phyloP scores from a whole-genome alignment of 2,113 vertebrate genomes.

The Aspiorhynchus laticeps region DNA sequence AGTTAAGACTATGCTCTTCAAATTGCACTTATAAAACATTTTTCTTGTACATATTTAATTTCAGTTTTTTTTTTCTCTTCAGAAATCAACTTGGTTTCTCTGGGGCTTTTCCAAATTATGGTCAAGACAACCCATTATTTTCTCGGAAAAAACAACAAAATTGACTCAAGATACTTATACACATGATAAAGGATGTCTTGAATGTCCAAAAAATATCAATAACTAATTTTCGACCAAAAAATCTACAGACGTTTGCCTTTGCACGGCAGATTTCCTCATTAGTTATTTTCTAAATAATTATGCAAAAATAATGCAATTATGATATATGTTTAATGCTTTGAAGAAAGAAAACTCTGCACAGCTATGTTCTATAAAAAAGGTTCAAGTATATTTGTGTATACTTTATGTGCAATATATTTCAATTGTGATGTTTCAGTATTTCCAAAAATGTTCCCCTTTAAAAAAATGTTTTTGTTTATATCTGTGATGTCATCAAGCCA shows the following conservation, averaged over 20 bases:
- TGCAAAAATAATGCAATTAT: background rate
- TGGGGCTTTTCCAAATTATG: too few relatives aligned
- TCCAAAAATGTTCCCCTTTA: background rate
- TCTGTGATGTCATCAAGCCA: background rate
- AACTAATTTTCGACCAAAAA: too few relatives aligned
- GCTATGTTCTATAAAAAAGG: background rate
- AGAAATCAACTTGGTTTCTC: background rate
- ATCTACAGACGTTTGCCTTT: too few relatives aligned
- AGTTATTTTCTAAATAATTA: background rate
- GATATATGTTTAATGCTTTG: background rate
- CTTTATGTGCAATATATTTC: background rate
- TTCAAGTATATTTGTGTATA: background rate
- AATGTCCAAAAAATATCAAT: too few relatives aligned
- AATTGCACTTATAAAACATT: background rate
- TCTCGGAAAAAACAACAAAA: too few relatives aligned
- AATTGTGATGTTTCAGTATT: background rate
- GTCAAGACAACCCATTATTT: too few relatives aligned
- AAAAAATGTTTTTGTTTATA: background rate
- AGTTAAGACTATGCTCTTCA: too few relatives aligned
- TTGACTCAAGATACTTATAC: too few relatives aligned
- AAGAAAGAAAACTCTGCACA: background rate
- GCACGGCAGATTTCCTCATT: background rate
- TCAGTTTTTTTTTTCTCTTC: background rate
- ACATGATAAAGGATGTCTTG: too few relatives aligned
- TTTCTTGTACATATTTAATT: background rate